Evolutionary conservation across 2,888 invertebrate genomes (phyloP).

Genomic region (Pterobdella sp.): DNA sequence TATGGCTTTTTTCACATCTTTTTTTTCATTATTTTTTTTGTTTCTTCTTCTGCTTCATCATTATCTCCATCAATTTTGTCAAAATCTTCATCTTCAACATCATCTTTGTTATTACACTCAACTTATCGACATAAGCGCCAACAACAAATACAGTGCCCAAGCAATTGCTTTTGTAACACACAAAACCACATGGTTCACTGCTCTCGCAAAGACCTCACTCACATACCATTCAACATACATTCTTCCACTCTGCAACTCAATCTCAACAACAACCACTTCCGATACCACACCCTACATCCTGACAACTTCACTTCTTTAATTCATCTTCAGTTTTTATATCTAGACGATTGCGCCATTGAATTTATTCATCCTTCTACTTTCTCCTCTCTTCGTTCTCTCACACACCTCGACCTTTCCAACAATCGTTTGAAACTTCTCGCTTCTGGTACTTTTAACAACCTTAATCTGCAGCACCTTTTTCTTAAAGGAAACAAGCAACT

Average conservation of each 20-base stretch:
- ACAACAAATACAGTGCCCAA: slow-evolving; percentile 41
- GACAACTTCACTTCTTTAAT: slow-evolving; percentile 44
- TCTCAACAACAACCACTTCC: slow-evolving; percentile 46
- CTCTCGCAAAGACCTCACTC: slow-evolving; percentile 42
- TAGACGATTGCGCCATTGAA: slow-evolving; percentile 47
- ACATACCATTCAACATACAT: slow-evolving; percentile 46
- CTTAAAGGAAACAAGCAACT: slow-evolving; percentile 48
- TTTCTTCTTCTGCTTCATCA: not conserved
- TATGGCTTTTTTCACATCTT: not conserved
- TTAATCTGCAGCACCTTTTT: slow-evolving; percentile 46
- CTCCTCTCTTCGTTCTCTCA: slow-evolving; percentile 43
- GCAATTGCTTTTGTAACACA: slow-evolving; percentile 46
- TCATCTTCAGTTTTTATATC: slow-evolving; percentile 45
- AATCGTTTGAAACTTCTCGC: slow-evolving; percentile 44
- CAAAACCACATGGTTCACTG: slow-evolving; percentile 47
- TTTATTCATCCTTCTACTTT: slow-evolving; percentile 47
- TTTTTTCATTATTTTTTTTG: not conserved
- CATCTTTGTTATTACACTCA: not conserved
- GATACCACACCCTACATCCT: slow-evolving; percentile 41
- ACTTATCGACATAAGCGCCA: not conserved
- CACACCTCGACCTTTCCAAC: slow-evolving; percentile 47
- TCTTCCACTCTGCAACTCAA: slow-evolving; percentile 45
- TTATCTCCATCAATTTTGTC: not conserved
- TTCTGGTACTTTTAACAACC: slow-evolving; percentile 47
- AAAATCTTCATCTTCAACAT: not conserved